These are phyloP conservation scores for Hypercompe scribonia DNA, from an alignment of 2,888 invertebrate species.

Conservation along the genomic window DNA sequence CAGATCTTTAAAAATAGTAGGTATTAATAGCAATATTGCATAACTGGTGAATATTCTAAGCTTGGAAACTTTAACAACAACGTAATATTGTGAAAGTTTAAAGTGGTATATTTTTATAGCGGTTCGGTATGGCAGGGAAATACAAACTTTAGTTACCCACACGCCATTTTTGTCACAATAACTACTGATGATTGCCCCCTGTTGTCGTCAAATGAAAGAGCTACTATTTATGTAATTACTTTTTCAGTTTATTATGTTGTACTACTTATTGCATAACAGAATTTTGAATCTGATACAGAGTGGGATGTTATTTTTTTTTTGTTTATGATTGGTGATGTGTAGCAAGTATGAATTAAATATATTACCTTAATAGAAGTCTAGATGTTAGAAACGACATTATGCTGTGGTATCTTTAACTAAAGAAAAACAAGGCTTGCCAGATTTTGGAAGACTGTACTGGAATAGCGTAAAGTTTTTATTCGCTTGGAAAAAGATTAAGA, in stretches of 20 bases:
- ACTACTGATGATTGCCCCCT: conserved; percentile 18
- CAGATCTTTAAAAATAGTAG: conserved; percentile 42
- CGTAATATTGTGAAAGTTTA: conserved; percentile 54
- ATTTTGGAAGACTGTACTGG: too few species aligned
- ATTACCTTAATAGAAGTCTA: background rate
- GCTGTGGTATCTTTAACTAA: too few species aligned
- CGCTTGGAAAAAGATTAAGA: too few species aligned
- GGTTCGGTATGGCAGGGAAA: conserved; percentile 29
- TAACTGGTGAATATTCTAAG: conserved; percentile 44
- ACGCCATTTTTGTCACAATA: conserved; percentile 34
- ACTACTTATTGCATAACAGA: background rate
- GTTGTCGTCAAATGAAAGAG: conserved; percentile 16
- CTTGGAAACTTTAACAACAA: conserved; percentile 50
- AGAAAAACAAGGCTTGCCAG: too few species aligned
- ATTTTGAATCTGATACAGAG: too few species aligned
- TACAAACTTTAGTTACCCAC: conserved; percentile 41
- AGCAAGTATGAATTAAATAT: background rate
- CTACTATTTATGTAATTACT: background rate
- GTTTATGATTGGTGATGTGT: background rate
- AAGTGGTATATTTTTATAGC: conserved; percentile 58
- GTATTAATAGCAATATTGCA: conserved; percentile 33
- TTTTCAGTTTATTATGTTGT: conserved; percentile 1
- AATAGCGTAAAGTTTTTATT: too few species aligned
- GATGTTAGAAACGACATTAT: background rate
- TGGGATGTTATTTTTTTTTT: background rate